Evolutionary conservation across 2,888 invertebrate species (phyloP).

Genomic region (Drymonia ruficornis): DNA sequence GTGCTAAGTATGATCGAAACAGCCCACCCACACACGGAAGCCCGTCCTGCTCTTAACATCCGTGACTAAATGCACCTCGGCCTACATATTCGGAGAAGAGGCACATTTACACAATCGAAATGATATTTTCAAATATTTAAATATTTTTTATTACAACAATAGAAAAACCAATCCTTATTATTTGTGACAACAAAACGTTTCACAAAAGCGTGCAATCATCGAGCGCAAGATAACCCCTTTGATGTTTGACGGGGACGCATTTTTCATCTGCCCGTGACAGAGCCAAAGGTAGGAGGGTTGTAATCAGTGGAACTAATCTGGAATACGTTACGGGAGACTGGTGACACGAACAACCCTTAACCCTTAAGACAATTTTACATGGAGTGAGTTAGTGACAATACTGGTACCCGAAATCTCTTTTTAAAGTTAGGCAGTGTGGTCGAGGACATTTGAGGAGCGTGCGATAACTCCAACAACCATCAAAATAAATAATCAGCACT

Average conservation of each 20-base stretch:
- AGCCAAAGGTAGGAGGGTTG: conserved; percentile 35
- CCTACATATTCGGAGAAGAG: too few relatives aligned
- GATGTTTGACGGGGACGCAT: conserved; percentile 40
- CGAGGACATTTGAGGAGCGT: too few relatives aligned
- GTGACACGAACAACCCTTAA: conserved; percentile 57
- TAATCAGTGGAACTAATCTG: conserved; percentile 55
- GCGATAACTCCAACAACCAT: too few relatives aligned
- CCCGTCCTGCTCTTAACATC: too few relatives aligned
- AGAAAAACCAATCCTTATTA: conserved; percentile 17
- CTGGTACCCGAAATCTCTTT: too few relatives aligned
- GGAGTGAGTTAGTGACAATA: not conserved
- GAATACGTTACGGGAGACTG: conserved; percentile 52
- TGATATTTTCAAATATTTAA: too few relatives aligned
- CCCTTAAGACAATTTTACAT: conserved; percentile 32
- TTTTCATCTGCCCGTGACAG: conserved; percentile 41
- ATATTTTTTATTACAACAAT: not conserved
- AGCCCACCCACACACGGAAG: too few relatives aligned
- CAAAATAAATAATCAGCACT: too few relatives aligned
- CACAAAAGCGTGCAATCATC: conserved; percentile 37
- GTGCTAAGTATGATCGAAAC: too few relatives aligned
- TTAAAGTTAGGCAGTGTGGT: too few relatives aligned
- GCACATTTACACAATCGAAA: too few relatives aligned
- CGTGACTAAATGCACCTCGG: too few relatives aligned
- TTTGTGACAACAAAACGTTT: conserved; percentile 33
- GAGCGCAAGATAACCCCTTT: conserved; percentile 40